Base-by-base conservation (phyloP, 2,888 invertebrate species). In the Cyrtodaria siliqua region DNA sequence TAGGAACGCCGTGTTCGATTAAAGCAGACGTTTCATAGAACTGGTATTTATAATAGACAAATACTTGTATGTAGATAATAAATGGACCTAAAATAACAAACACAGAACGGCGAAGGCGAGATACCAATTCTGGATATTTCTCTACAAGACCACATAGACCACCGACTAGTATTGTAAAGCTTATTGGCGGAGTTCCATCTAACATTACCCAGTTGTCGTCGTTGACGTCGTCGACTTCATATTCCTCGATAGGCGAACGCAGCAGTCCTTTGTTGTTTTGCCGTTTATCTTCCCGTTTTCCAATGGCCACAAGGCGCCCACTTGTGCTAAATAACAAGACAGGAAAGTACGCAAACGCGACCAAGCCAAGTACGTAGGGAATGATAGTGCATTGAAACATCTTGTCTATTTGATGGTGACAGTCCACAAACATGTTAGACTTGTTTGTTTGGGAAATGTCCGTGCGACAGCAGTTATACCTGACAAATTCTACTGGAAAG, bases 381-480 rank as follows among this genome's bases (percentile, higher is more conserved):
- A 72, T 49, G 6, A 73, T n/a, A 2, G 77, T 68, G 6, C 33
- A 47, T 23, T 76, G 62, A 56, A 61, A 60, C 61, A 67, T 67
- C 33, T 76, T 56, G 8, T 24, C 14, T 14, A 70, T 26, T 33
- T 67, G 56, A 8, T 49, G 38, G 8, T 24, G 2, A 29, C 76
- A 76, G 9, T 50, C 18, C 0, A 71, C 56, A 2, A 14, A 53
- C 18, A 64, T 42, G 16, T 52, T 62, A 12, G 42, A 20, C 18
- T 62, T 23, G 12, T 62, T 49, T 1, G 4, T 33, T 24, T 26
- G 38, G 4, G 40, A 42, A 12, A 49, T 23, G 9, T 62, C 59
- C 0, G 71, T 76, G 12, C 62, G 47, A 18, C 77, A 78, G 27
- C 77, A 78, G 33, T 68, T 72, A 33, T 78, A 78, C 20, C 60